Base-by-base conservation (phyloP, 2,113 vertebrate genomes). In the Nipponia nippon region DNA sequence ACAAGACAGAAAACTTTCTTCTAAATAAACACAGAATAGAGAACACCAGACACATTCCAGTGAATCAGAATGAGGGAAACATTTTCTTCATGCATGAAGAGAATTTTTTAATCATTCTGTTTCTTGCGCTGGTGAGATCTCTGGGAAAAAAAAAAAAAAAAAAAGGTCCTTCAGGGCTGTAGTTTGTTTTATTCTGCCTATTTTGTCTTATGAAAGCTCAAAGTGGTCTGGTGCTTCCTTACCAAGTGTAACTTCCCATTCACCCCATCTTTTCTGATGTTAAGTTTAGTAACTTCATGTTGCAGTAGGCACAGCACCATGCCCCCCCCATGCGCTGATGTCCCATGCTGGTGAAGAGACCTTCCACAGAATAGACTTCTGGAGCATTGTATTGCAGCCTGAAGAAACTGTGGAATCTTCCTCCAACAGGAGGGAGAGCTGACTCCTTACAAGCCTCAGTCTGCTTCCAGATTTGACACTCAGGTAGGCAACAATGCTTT, bases 271-370 rank as follows among this genome's bases (percentile, higher is more conserved):
- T 56, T 47, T 59, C 59, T 46, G 12, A 34, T 10, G 13, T 53
- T 40, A 66, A 29, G 9, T 52, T 93, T 34, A 55, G 21, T 29
- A 81, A n/a, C 5, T n/a, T 59, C 20, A 16, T 27, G 15, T 30
- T 76, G 13, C 44, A 84, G 6, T 46, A 55, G 15, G 7, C 29
- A 62, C 6, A 61, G 7, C 18, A 47, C 20, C 4, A 14, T 13
- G 7, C 6, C 2, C 20, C 2, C 2, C 15, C 17, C 25, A 56
- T 4, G 8, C 1, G 1, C 6, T 69, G 44, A n/a, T 63, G 42
- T 27, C 17, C 13, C 6, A 14, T 3, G 1, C 17, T 26, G 2
- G 6, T 52, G 13, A 11, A 58, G 47, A 38, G 19, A 36, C 7
- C 13, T 55, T 42, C 17, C 52, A 27, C 44, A 78, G 20, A 61